Percentiles rank a stretch among this genome's conserved stretches.
These are phyloP conservation scores for Psix sp. DNA, from an alignment of 1,140 invertebrate species.

Conservation along the genomic window DNA sequence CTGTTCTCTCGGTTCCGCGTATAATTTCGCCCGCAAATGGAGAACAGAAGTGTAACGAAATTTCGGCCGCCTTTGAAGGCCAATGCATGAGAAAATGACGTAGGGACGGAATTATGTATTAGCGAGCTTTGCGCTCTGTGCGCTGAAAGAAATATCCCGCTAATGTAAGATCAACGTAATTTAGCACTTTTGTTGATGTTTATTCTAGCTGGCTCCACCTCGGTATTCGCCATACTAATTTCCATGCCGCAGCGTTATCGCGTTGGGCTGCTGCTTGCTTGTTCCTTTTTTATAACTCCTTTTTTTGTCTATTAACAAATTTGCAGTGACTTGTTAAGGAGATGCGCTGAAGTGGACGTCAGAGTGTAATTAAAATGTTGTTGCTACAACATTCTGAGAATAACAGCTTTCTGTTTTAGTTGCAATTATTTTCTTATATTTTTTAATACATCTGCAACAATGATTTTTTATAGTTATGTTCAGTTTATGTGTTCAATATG, in stretches of 20 bases:
- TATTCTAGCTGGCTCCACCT: slow-evolving; percentile 40
- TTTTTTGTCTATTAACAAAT: background rate
- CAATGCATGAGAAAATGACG: slow-evolving; percentile 60
- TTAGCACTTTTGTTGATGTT: slow-evolving; percentile 52
- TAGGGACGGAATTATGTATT: slow-evolving; percentile 55
- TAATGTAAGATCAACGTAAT: slow-evolving; percentile 59
- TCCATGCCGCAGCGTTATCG: slow-evolving; percentile 14
- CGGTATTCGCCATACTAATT: slow-evolving; percentile 29
- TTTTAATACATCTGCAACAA: too few species aligned
- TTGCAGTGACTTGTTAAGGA: too few species aligned
- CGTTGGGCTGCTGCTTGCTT: background rate
- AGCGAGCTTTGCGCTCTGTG: slow-evolving; percentile 37
- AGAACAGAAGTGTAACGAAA: slow-evolving; percentile 59
- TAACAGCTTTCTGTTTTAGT: too few species aligned
- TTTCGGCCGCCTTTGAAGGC: slow-evolving; percentile 61
- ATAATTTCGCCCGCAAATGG: slow-evolving; percentile 58
- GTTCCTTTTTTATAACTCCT: background rate
- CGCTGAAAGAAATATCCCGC: slow-evolving; percentile 50
- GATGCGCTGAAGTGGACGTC: too few species aligned
- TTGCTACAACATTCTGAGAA: too few species aligned
- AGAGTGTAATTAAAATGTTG: too few species aligned
- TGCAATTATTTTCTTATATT: too few species aligned
- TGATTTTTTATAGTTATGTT: too few species aligned
- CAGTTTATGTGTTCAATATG: too few species aligned
- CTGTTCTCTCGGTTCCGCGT: slow-evolving; percentile 45